Conservation (phyloP, 2,888 invertebrate genomes). For the Stenichneumon culpator region DNA sequence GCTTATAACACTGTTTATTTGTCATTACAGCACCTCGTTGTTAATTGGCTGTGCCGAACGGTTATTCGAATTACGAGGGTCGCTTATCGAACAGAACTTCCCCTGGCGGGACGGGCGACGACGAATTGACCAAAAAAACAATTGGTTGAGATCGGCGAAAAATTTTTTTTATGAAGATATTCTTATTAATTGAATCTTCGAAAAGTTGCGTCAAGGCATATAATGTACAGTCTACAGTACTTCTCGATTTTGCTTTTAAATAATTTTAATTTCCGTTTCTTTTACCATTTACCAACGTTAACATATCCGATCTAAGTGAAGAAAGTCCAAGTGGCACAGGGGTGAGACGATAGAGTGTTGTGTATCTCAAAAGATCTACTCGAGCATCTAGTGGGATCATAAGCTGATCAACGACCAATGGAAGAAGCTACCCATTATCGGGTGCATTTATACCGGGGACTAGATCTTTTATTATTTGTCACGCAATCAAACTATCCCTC, state of each 20-base stretch:
- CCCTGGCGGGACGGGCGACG: no score
- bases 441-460: neutral
- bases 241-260: neutral
- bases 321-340: neutral
- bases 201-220: no score
- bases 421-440: neutral
- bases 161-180: no score
- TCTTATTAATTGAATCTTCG: no score
- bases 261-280: neutral
- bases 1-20: no score
- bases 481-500: no score
- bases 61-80: no score
- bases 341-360: neutral
- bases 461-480: neutral
- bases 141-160: no score
- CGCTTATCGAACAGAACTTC: no score
- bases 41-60: no score
- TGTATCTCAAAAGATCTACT: neutral
- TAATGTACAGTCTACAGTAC: neutral
- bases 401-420: neutral
- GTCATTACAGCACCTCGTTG: no score
- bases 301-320: neutral
- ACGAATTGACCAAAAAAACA: no score
- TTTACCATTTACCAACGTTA: neutral
- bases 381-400: neutral